These are phyloP conservation scores for Halcyon senegalensis DNA, from an alignment of 2,113 vertebrate species.

Conservation along the genomic window DNA sequence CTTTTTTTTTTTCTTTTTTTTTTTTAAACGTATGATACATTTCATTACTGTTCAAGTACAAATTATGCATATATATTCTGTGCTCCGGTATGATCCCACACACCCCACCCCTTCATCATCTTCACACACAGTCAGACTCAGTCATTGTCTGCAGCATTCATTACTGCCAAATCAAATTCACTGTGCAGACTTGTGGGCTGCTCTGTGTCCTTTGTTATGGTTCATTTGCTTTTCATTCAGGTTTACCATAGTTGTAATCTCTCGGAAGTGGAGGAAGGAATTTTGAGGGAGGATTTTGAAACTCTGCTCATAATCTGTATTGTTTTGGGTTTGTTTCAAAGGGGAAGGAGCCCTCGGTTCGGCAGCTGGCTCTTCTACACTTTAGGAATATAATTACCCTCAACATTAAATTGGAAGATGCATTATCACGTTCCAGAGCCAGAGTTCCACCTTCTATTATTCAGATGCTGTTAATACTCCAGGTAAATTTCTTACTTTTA, in stretches of 20 bases:
- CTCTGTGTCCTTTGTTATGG: neutral
- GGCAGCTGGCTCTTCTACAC: slow-evolving; percentile 91
- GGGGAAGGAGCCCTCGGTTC: slow-evolving; percentile 87
- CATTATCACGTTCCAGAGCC: slow-evolving; percentile 85
- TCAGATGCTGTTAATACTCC: slow-evolving; percentile 93
- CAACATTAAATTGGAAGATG: slow-evolving; percentile 91
- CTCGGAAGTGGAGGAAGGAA: neutral
- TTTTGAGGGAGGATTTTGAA: neutral
- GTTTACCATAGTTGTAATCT: neutral
- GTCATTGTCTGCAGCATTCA: neutral
- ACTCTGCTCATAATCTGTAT: neutral
- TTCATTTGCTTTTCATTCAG: neutral
- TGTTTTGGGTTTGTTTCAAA: slow-evolving; percentile 35
- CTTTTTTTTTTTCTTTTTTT: neutral
- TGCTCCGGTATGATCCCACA: neutral
- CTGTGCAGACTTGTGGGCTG: neutral
- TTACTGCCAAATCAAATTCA: neutral
- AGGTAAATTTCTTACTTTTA: slow-evolving; percentile 77
- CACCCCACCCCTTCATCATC: neutral
- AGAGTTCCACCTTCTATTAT: slow-evolving; percentile 91
- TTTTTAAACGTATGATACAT: neutral
- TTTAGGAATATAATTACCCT: slow-evolving; percentile 93
- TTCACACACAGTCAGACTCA: neutral
- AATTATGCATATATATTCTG: neutral
- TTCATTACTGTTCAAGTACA: neutral